phyloP scores from a whole-genome alignment of 2,888 invertebrate species.

The Ichneumoninae sp. region DNA sequence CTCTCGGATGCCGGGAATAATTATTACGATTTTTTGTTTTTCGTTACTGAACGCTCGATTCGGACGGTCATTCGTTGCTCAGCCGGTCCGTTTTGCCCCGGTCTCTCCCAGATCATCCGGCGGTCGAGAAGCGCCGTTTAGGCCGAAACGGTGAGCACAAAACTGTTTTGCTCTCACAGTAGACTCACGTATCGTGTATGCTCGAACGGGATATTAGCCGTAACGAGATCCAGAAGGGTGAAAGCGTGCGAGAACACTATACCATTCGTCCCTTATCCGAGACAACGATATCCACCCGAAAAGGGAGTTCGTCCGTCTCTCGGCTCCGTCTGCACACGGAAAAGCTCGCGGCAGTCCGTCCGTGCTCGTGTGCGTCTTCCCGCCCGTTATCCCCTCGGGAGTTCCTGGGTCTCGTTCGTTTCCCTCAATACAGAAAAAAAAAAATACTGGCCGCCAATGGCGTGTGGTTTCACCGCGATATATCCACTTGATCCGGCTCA shows the following conservation, averaged over 20 bases:
- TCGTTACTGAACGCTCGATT: too few species aligned
- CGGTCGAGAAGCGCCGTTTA: neutral
- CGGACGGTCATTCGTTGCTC: too few species aligned
- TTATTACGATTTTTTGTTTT: too few species aligned
- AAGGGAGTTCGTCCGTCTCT: constrained; percentile 38
- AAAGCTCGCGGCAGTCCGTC: constrained; percentile 19
- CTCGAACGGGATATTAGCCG: constrained; percentile 3
- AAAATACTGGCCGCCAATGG: neutral
- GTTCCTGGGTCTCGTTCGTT: constrained; percentile 14
- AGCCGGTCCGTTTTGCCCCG: too few species aligned
- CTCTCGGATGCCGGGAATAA: too few species aligned
- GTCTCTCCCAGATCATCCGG: too few species aligned
- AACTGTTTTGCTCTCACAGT: constrained; percentile 42
- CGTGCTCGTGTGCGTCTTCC: constrained; percentile 23
- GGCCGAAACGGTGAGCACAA: neutral
- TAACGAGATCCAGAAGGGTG: constrained; percentile 47
- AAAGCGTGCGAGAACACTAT: constrained; percentile 21
- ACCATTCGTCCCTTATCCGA: neutral
- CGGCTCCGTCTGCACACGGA: constrained; percentile 7
- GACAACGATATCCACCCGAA: constrained; percentile 13
- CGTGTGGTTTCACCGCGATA: neutral
- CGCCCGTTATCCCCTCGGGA: constrained; percentile 13
- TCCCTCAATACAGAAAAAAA: constrained; percentile 6
- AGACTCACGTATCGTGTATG: constrained; percentile 49
- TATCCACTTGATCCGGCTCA: constrained; percentile 11